Evolutionary conservation across 2,888 invertebrate genomes (phyloP).

Genomic region (Mactromeris polynyma): DNA sequence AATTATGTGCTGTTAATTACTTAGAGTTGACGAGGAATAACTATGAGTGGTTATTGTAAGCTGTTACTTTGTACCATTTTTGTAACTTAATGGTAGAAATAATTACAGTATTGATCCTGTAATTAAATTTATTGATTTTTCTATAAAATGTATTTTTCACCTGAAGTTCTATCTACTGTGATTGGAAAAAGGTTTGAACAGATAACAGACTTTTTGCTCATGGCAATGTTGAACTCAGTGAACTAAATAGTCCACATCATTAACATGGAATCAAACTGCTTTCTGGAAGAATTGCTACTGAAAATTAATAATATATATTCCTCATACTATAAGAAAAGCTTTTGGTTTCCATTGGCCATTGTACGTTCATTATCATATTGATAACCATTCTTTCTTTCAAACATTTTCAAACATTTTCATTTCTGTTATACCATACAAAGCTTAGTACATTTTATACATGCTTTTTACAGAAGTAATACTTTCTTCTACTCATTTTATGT

Average conservation of each 20-base stretch:
- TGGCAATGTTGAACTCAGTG: neutral
- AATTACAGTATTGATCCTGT: neutral
- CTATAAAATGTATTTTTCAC: neutral
- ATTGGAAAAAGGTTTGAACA: neutral
- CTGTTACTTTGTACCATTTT: neutral
- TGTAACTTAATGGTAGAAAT: neutral
- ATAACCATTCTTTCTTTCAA: neutral
- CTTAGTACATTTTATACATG: too few species aligned
- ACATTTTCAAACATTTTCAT: too few species aligned
- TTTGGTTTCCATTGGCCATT: too few species aligned
- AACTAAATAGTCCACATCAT: neutral
- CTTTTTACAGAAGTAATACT: too few species aligned
- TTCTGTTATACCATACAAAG: too few species aligned
- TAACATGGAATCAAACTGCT: neutral
- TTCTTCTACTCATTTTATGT: too few species aligned
- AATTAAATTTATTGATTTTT: slow-evolving; percentile 10
- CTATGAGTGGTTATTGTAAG: neutral
- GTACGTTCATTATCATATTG: neutral
- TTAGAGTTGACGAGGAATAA: neutral
- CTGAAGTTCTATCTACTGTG: neutral
- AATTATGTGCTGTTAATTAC: neutral
- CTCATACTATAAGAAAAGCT: too few species aligned
- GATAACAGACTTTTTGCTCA: neutral
- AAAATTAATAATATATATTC: neutral
- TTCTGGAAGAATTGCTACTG: neutral